phyloP scores from a whole-genome alignment of 92 coral and sea anemone genomes.

The Phymanthus crucifer region DNA sequence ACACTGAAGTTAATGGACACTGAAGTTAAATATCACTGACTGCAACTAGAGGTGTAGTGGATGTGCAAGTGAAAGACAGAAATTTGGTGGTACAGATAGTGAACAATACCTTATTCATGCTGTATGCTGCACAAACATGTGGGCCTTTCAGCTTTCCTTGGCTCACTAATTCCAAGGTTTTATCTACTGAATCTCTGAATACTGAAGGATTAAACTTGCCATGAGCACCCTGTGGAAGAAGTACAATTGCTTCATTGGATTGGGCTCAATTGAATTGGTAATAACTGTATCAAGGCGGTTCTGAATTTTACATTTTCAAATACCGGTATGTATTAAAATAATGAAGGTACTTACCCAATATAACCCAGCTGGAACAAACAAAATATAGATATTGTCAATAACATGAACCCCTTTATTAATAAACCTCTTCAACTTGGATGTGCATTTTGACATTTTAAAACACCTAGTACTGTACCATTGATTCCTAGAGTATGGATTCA shows the following conservation, averaged over 20 bases:
- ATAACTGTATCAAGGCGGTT: background rate
- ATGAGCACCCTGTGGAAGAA: conserved; percentile 75
- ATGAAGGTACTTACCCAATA: conserved; percentile 68
- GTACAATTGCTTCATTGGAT: background rate
- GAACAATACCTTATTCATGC: conserved; percentile 63
- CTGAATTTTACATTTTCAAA: background rate
- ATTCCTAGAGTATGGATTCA: no score
- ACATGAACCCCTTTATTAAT: no score
- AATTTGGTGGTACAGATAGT: background rate
- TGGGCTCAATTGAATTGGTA: background rate
- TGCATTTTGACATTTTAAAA: no score
- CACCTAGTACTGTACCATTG: no score
- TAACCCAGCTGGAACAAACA: conserved; percentile 64
- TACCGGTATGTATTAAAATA: background rate
- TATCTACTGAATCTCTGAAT: conserved; percentile 58
- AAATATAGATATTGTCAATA: background rate
- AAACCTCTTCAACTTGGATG: no score
- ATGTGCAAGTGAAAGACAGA: background rate
- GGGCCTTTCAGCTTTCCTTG: conserved; percentile 83
- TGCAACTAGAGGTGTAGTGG: background rate
- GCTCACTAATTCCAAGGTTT: conserved; percentile 52
- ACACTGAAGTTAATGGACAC: no score
- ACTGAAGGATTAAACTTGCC: conserved; percentile 70
- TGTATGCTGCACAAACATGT: conserved; percentile 73
- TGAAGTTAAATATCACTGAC: no score